Conservation (phyloP, 2,888 invertebrate genomes). For the Chrysolina americana region DNA sequence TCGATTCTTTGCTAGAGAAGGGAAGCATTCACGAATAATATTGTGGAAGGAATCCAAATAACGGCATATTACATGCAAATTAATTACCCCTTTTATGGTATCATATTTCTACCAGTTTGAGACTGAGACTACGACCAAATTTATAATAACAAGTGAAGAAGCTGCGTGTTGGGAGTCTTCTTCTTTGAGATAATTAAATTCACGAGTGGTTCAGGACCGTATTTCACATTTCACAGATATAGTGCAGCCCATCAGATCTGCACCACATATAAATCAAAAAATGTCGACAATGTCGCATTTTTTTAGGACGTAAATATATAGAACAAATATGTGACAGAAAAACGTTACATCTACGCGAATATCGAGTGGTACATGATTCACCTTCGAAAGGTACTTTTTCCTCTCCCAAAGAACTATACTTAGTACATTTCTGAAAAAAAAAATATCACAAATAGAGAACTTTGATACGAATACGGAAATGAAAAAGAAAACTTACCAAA, state of each 20-base stretch:
- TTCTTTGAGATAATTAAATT: constrained; percentile 50
- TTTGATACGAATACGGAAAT: too few species aligned
- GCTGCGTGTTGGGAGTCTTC: constrained; percentile 42
- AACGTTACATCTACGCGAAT: too few species aligned
- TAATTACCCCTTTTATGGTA: constrained; percentile 58
- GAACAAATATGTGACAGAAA: too few species aligned
- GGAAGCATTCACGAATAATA: constrained; percentile 52
- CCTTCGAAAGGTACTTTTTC: too few species aligned
- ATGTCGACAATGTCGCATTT: too few species aligned
- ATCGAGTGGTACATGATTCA: too few species aligned
- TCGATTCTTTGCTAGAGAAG: constrained; percentile 33
- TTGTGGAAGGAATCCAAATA: constrained; percentile 52
- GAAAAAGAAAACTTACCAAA: too few species aligned
- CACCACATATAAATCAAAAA: neutral
- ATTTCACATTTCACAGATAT: neutral
- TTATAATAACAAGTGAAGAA: constrained; percentile 35
- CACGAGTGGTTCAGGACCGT: constrained; percentile 44
- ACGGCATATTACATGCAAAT: constrained; percentile 56
- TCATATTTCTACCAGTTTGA: constrained; percentile 47
- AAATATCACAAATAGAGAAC: too few species aligned
- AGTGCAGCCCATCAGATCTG: neutral
- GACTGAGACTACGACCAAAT: constrained; percentile 24
- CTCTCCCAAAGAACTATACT: too few species aligned
- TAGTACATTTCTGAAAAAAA: too few species aligned
- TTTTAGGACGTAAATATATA: too few species aligned